These are phyloP conservation scores for Atractosteus spatula DNA, from an alignment of 2,113 vertebrate species.

Conservation along the genomic window DNA sequence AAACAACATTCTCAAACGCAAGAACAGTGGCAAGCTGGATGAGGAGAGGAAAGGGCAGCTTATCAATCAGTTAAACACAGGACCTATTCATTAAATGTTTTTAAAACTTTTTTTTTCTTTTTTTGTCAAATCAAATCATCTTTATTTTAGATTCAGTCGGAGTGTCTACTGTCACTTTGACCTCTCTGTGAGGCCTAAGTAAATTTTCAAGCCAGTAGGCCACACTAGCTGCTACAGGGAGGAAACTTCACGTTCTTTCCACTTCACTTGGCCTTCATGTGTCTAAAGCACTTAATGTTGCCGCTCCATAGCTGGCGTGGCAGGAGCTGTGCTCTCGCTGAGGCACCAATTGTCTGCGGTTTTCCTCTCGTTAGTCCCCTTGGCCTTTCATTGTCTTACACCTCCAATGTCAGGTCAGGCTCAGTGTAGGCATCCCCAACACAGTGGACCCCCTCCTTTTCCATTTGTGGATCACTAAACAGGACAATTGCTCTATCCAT, in stretches of 20 bases:
- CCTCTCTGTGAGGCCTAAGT: constrained; percentile 54
- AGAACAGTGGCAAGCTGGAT: constrained; percentile 29
- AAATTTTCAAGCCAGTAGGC: constrained; percentile 56
- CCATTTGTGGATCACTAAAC: constrained; percentile 84
- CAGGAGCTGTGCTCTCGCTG: constrained; percentile 55
- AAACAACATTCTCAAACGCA: constrained; percentile 43
- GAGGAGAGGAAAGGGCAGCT: constrained; percentile 36
- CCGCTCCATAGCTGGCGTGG: constrained; percentile 55
- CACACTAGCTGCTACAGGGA: constrained; percentile 54
- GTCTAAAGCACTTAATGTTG: constrained; percentile 63
- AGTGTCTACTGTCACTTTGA: constrained; percentile 47
- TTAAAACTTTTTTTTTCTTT: constrained; percentile 30
- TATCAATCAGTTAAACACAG: constrained; percentile 46
- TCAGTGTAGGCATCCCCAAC: constrained; percentile 65
- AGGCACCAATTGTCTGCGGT: constrained; percentile 66
- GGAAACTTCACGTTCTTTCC: constrained; percentile 69
- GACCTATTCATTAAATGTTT: constrained; percentile 29
- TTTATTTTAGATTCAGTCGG: constrained; percentile 41
- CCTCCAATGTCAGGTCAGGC: constrained; percentile 66
- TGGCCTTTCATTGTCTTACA: constrained; percentile 72
- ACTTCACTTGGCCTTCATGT: constrained; percentile 68
- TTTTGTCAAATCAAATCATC: constrained; percentile 44
- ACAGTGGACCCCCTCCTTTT: constrained; percentile 67
- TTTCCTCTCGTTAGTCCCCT: constrained; percentile 77
- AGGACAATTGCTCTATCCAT: constrained; percentile 86